Evolutionary conservation across 2,113 vertebrate genomes (phyloP).

Genomic region (Sakesphorus luctuosus): DNA sequence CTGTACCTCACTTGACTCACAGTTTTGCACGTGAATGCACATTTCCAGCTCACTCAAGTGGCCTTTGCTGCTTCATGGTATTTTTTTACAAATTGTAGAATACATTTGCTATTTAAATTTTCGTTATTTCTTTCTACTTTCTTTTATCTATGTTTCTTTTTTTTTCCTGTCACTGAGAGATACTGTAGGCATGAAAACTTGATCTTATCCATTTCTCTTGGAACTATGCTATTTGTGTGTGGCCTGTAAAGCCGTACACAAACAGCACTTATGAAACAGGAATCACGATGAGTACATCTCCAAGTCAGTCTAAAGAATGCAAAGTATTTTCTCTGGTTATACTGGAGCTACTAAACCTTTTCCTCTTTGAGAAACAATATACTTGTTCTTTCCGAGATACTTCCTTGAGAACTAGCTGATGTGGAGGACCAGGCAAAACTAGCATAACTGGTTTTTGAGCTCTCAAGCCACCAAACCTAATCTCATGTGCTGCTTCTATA

Average conservation of each 20-base stretch:
- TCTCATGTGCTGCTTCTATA: neutral
- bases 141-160: neutral
- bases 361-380: neutral
- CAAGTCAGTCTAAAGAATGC: neutral
- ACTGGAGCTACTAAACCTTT: neutral
- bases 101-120: neutral
- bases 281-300: neutral
- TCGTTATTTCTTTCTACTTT: neutral
- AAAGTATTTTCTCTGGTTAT: neutral
- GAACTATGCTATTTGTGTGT: neutral
- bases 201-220: neutral
- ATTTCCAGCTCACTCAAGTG: neutral
- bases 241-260: neutral
- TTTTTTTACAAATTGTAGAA: neutral
- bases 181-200: neutral
- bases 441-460: neutral
- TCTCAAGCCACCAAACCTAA: neutral
- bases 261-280: neutral
- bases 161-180: neutral
- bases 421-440: neutral
- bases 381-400: neutral
- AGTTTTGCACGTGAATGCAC: neutral
- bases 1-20: neutral
- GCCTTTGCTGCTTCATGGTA: neutral
- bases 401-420: neutral